phyloP scores from a whole-genome alignment of 2,113 vertebrate species.

The Bettongia penicillata region DNA sequence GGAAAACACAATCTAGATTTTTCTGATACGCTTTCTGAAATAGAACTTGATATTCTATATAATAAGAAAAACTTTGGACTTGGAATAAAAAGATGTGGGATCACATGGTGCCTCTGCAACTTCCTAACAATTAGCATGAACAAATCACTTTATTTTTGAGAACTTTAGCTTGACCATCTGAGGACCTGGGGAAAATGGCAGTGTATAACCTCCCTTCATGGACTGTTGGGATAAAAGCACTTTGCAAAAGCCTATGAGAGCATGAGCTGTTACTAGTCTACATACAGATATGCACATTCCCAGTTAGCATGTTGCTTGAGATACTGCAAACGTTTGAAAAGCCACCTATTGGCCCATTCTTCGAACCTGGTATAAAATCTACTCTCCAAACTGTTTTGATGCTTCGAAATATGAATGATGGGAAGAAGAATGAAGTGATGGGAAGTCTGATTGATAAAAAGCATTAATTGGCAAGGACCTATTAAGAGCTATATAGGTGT shows the following conservation, averaged over 20 bases:
- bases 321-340: too few species aligned
- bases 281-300: too few species aligned
- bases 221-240: background rate
- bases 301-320: too few species aligned
- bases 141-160: background rate
- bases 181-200: background rate
- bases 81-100: background rate
- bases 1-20: background rate
- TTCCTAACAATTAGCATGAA: background rate
- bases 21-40: background rate
- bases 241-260: background rate
- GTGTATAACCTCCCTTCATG: background rate
- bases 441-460: too few species aligned
- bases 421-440: too few species aligned
- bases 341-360: too few species aligned
- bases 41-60: background rate
- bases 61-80: background rate
- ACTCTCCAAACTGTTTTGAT: too few species aligned
- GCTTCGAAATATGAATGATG: too few species aligned
- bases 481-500: too few species aligned
- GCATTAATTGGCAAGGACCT: too few species aligned
- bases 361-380: too few species aligned
- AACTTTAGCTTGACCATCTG: background rate
- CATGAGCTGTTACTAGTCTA: too few species aligned
- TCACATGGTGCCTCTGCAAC: background rate